Conservation (phyloP, 2,888 invertebrate species). For the Camptogramma bilineatum region DNA sequence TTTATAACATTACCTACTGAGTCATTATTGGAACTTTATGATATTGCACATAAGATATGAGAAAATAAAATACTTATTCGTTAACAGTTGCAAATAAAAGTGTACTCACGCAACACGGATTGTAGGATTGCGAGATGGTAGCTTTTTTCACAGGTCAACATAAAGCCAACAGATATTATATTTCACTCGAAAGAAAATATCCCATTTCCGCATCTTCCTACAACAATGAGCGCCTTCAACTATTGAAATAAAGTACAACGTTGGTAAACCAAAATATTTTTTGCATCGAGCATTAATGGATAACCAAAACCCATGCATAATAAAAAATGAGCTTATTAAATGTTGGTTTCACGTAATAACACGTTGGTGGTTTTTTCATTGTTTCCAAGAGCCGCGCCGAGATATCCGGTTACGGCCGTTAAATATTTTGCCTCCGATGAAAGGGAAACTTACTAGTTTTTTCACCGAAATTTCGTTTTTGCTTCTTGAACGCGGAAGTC, state of each 20-base stretch:
- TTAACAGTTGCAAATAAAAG: too few species aligned
- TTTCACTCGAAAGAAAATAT: slow-evolving; percentile 85
- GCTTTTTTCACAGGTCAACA: slow-evolving; percentile 78
- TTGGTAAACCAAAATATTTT: slow-evolving; percentile 76
- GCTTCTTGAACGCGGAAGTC: slow-evolving; percentile 80
- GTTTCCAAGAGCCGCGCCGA: slow-evolving; percentile 79
- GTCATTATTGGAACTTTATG: too few species aligned
- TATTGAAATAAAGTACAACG: slow-evolving; percentile 81
- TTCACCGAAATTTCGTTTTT: slow-evolving; percentile 77
- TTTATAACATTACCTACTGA: too few species aligned
- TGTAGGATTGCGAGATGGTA: slow-evolving; percentile 63
- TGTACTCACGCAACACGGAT: too few species aligned
- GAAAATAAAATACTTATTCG: too few species aligned
- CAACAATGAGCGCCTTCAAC: slow-evolving; percentile 81
- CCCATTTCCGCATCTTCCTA: slow-evolving; percentile 85
- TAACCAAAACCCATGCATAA: slow-evolving; percentile 81
- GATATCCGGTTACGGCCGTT: slow-evolving; percentile 85
- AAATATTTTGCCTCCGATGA: slow-evolving; percentile 84
- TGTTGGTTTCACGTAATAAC: slow-evolving; percentile 85
- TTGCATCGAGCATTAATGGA: slow-evolving; percentile 82
- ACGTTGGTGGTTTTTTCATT: slow-evolving; percentile 83
- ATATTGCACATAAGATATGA: too few species aligned
- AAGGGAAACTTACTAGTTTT: slow-evolving; percentile 83
- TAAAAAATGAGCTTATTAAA: slow-evolving; percentile 84
- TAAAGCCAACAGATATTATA: slow-evolving; percentile 82